A percentile compares a stretch with the other conserved stretches of the same genome.
Conservation (phyloP, 2,888 invertebrate species). For the Gasteruption jaculator region DNA sequence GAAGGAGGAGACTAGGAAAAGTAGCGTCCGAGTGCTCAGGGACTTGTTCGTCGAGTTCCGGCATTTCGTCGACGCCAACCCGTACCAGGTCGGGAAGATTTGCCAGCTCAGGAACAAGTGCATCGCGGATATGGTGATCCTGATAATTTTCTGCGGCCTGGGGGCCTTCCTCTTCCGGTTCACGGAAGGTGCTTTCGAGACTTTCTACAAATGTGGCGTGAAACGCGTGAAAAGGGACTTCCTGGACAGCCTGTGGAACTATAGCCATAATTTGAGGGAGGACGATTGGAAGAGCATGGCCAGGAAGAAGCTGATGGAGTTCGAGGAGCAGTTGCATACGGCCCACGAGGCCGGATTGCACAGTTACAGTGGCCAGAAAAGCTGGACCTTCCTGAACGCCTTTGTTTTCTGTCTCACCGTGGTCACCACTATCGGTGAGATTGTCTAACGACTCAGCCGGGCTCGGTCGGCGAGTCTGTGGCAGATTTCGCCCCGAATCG, state of each 20-base stretch:
- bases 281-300: slow-evolving; percentile 89
- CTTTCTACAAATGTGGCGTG: slow-evolving; percentile 82
- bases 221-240: slow-evolving; percentile 83
- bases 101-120: slow-evolving; percentile 63
- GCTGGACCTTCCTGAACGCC: slow-evolving; percentile 86
- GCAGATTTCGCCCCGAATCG: neutral
- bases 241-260: slow-evolving; percentile 76
- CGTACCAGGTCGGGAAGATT: slow-evolving; percentile 57
- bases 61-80: slow-evolving; percentile 54
- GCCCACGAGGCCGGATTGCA: slow-evolving; percentile 82
- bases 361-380: slow-evolving; percentile 76
- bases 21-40: slow-evolving; percentile 26
- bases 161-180: slow-evolving; percentile 78
- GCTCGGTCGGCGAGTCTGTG: too few relatives aligned
- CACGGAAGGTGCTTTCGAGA: slow-evolving; percentile 81
- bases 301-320: slow-evolving; percentile 71
- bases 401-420: slow-evolving; percentile 83
- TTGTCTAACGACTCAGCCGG: neutral
- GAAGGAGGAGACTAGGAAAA: slow-evolving; percentile 7
- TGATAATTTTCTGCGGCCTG: slow-evolving; percentile 70
- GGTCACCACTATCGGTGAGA: slow-evolving; percentile 84
- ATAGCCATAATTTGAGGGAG: slow-evolving; percentile 76
- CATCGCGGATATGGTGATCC: slow-evolving; percentile 63
- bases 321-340: slow-evolving; percentile 80
- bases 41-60: slow-evolving; percentile 53